Conservation (phyloP, 2,888 invertebrate species). For the Tetropium fuscum region DNA sequence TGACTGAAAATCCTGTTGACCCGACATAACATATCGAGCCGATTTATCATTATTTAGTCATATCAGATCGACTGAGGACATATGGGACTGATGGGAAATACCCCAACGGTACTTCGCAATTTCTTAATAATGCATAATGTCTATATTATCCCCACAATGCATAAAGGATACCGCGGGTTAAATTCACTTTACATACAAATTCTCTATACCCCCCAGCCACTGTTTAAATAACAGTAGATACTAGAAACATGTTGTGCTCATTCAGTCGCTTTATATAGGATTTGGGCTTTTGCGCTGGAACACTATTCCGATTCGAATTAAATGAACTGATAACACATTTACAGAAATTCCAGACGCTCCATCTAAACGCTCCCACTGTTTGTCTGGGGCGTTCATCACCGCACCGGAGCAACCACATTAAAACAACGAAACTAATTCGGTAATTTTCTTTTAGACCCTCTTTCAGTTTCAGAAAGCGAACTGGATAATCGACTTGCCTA, state of each 20-base stretch:
- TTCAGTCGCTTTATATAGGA: slow-evolving; percentile 13
- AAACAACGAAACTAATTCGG: too few relatives aligned
- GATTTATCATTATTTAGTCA: too few relatives aligned
- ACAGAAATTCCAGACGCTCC: slow-evolving; percentile 8
- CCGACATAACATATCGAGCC: too few relatives aligned
- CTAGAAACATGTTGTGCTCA: slow-evolving; percentile 21
- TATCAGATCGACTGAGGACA: too few relatives aligned
- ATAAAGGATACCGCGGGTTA: background rate
- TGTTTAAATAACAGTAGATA: slow-evolving; percentile 8
- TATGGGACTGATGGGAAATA: too few relatives aligned
- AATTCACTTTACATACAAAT: slow-evolving; percentile 13
- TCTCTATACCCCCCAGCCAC: background rate
- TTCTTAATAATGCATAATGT: background rate
- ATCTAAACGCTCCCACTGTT: slow-evolving; percentile 9
- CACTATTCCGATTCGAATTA: slow-evolving; percentile 10
- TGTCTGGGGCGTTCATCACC: too few relatives aligned
- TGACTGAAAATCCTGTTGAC: too few relatives aligned
- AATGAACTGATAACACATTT: slow-evolving; percentile 22
- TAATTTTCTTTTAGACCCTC: too few relatives aligned
- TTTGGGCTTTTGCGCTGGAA: slow-evolving; percentile 12
- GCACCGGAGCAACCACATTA: too few relatives aligned
- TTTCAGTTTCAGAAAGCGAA: too few relatives aligned
- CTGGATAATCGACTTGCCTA: too few relatives aligned
- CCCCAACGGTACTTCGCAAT: too few relatives aligned
- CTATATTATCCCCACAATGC: background rate